Conservation (phyloP, 2,113 vertebrate species). For the Anolis carolinensis region DNA sequence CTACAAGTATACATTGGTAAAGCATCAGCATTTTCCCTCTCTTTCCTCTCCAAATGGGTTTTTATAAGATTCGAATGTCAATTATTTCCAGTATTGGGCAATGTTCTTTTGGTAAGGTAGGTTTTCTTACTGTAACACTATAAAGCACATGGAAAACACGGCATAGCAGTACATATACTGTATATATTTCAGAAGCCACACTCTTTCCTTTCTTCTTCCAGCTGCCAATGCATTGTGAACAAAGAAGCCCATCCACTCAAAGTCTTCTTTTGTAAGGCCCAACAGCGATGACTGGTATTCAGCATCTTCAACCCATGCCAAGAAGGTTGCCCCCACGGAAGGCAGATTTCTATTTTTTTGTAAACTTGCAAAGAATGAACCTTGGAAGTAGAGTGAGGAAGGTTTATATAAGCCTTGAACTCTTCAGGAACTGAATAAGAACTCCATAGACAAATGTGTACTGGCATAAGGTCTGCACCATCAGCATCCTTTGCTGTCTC, state of each 20-base stretch:
- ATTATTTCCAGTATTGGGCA: conserved; percentile 46
- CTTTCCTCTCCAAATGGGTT: conserved; percentile 40
- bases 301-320: conserved; percentile 24
- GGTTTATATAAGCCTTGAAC: conserved; percentile 91
- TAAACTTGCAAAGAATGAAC: conserved; percentile 42
- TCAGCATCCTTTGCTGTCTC: conserved; percentile 93
- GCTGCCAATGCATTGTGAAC: conserved; percentile 26
- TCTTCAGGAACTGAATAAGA: conserved; percentile 93
- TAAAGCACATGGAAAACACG: conserved; percentile 32
- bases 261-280: conserved; percentile 9
- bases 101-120: conserved; percentile 30
- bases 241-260: not conserved
- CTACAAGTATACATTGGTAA: conserved; percentile 21
- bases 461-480: conserved; percentile 95
- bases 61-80: conserved; percentile 26
- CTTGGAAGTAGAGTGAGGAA: conserved; percentile 8
- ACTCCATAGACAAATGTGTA: conserved; percentile 96
- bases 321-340: conserved; percentile 9
- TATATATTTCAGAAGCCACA: not conserved
- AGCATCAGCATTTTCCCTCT: conserved; percentile 36
- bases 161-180: conserved; percentile 4
- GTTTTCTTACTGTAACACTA: conserved; percentile 51
- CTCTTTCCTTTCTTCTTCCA: conserved; percentile 26
- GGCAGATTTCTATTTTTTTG: conserved; percentile 37
- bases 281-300: not conserved